Base-by-base conservation (phyloP, 92 coral and sea anemone species). In the Siderastrea radians region DNA sequence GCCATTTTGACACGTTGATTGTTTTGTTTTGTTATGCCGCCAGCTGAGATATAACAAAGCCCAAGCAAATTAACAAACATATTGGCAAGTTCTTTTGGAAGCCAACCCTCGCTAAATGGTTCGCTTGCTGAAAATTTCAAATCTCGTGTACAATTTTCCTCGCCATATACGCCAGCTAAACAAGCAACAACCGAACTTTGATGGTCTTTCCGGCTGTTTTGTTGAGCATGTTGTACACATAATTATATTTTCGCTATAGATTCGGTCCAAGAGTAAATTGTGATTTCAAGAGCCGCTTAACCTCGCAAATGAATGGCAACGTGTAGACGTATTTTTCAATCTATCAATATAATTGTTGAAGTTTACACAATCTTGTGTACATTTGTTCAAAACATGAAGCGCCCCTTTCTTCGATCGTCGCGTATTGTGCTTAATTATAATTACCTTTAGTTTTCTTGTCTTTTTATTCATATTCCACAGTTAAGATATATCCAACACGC, bases 1-100 rank as follows among this genome's bases (percentile, higher is more conserved):
- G 80, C 80, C 87, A 74, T 73, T 84, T 84, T 84, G 78, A 82
- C 78, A 82, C 77, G 78, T 74, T 57, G 74, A 80, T 80, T 82
- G 86, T 82, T 82, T 82, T 57, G 78, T 58, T 62, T 16, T 49
- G 38, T 58, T 53, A 45, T 58, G 47, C 70, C 78, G 75, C 86
- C 86, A 82, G 78, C 78, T 82, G 86, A 70, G 64, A 54, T 13
- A 68, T 13, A 80, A 80, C 84, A 80, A 80, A 55, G 86, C 77
- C 54, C 1, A 57, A 16, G 58, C 77, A 70, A 70, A 82, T 82
- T 82, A 70, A 17, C 86, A 82, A 82, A 82, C 70, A 70, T 70
- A 82, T 82, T 72, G 75, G 86, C 47, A 13, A 68, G 85, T 68
- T 54, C 68, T 69, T 55, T 44, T 53, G 53, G 63, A 55, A 73